These are phyloP conservation scores for Rhagoletis zephyria DNA, from an alignment of 1,140 invertebrate species.

Conservation along the genomic window DNA sequence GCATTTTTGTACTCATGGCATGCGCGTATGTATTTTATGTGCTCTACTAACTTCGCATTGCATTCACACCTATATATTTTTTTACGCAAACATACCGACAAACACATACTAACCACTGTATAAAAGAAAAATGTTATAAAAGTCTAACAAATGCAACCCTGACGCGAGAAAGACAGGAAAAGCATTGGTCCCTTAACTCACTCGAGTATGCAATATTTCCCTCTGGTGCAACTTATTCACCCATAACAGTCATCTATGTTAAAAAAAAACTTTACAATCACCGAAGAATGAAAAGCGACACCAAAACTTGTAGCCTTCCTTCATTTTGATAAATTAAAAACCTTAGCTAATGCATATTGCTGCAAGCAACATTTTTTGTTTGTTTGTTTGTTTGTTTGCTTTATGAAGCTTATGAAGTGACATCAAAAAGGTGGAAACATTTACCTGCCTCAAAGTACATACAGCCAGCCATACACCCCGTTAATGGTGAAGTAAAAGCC, in stretches of 20 bases:
- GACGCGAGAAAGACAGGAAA: not conserved
- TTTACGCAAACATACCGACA: not conserved
- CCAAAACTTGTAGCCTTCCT: not conserved
- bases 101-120: not conserved
- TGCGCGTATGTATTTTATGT: not conserved
- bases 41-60: constrained; percentile 28
- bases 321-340: not conserved
- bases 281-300: not conserved
- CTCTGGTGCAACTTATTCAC: not conserved
- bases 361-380: not conserved
- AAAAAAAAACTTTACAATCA: not conserved
- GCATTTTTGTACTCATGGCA: not conserved
- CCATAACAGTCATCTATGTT: not conserved
- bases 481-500: constrained; percentile 14
- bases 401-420: not conserved
- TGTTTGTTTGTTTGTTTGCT: too few species aligned
- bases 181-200: not conserved
- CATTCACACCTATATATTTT: not conserved
- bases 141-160: not conserved
- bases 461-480: not conserved
- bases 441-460: not conserved
- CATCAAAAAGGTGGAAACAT: not conserved
- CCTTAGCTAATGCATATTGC: constrained; percentile 3
- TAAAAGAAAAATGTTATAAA: not conserved
- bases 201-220: not conserved